Evolutionary conservation across 2,113 vertebrate genomes (phyloP).

Genomic region (Clinocottus analis): DNA sequence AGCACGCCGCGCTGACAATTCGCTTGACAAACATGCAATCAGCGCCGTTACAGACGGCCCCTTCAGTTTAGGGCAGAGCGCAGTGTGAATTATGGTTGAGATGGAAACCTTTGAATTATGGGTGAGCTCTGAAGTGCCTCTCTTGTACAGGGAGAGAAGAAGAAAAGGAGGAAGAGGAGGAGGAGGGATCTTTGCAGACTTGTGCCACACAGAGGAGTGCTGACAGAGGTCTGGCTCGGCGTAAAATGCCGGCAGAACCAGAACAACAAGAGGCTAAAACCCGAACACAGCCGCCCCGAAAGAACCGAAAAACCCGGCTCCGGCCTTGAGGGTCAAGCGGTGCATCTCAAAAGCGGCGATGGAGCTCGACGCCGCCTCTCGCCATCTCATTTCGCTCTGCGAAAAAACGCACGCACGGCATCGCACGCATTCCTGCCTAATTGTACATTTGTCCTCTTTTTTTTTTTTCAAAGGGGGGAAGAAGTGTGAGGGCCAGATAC

Average conservation of each 20-base stretch:
- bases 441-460: constrained; percentile 86
- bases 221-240: constrained; percentile 69
- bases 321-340: constrained; percentile 57
- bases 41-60: constrained; percentile 77
- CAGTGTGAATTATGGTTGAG: constrained; percentile 81
- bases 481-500: constrained; percentile 83
- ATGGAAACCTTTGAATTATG: constrained; percentile 83
- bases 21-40: constrained; percentile 83
- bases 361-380: constrained; percentile 61
- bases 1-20: constrained; percentile 73
- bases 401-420: constrained; percentile 72
- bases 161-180: constrained; percentile 49
- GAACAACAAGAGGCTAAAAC: constrained; percentile 77
- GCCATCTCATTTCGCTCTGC: constrained; percentile 46
- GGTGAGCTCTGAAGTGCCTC: constrained; percentile 74
- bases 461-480: constrained; percentile 79
- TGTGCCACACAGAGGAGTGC: constrained; percentile 65
- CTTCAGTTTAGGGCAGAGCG: constrained; percentile 77
- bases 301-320: constrained; percentile 63
- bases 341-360: constrained; percentile 62
- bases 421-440: constrained; percentile 86
- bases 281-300: constrained; percentile 65
- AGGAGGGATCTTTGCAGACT: constrained; percentile 60
- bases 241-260: constrained; percentile 69
- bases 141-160: constrained; percentile 69